These are phyloP conservation scores for Potamarius usumacintae DNA, from an alignment of 2,113 vertebrate genomes.

Conservation along the genomic window DNA sequence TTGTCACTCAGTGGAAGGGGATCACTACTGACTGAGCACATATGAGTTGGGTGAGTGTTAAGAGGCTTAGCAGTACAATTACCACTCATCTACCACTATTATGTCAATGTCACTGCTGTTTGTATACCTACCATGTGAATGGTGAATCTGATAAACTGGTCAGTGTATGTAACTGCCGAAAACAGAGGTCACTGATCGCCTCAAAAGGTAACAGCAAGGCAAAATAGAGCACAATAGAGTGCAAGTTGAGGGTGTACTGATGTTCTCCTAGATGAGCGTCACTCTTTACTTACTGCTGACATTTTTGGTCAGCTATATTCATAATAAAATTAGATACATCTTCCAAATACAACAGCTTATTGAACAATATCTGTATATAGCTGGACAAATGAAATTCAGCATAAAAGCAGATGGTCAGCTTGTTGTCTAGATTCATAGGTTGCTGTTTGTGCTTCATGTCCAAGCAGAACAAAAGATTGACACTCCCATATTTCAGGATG, in stretches of 20 bases:
- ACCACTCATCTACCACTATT: not conserved
- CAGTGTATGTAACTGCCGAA: not conserved
- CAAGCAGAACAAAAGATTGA: not conserved
- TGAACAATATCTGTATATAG: not conserved
- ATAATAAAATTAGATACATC: not conserved
- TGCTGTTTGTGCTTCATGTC: not conserved
- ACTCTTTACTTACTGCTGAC: not conserved
- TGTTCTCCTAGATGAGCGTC: not conserved
- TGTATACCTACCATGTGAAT: not conserved
- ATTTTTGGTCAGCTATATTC: not conserved
- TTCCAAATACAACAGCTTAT: not conserved
- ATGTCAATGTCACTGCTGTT: not conserved
- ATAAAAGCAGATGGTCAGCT: not conserved
- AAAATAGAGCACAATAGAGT: not conserved
- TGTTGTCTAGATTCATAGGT: not conserved
- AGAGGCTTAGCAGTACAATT: not conserved
- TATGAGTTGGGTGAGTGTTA: not conserved
- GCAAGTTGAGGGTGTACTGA: not conserved
- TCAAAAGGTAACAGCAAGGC: not conserved
- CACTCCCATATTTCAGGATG: not conserved
- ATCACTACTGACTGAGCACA: not conserved
- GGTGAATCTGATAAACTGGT: not conserved
- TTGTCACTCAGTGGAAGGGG: not conserved
- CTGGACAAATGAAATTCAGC: not conserved
- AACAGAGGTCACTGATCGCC: not conserved